Conservation (phyloP, 2,113 vertebrate species). For the Heloderma charlesbogerti region DNA sequence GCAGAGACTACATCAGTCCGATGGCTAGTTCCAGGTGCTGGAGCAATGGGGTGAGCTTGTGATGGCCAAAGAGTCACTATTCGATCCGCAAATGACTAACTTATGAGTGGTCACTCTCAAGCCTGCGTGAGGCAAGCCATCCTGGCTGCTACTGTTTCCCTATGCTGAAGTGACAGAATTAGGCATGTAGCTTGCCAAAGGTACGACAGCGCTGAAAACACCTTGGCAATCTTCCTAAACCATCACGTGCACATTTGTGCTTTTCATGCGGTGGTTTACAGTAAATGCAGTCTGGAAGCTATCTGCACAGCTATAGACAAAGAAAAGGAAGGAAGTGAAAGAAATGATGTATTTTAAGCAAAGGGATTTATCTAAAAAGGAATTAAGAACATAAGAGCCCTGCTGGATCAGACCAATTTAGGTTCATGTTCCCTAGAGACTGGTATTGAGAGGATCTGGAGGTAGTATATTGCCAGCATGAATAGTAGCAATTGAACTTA, state of each 20-base stretch:
- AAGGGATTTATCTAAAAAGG: not conserved
- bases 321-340: not conserved
- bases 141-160: not conserved
- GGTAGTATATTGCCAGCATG: too few relatives aligned
- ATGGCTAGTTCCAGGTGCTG: not conserved
- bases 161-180: not conserved
- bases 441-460: too few relatives aligned
- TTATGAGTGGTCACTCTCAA: not conserved
- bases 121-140: not conserved
- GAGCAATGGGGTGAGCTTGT: not conserved
- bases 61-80: not conserved
- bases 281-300: not conserved
- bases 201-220: not conserved
- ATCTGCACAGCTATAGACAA: not conserved
- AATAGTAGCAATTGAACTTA: too few relatives aligned
- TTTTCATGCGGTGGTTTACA: not conserved
- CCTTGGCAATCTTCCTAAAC: not conserved
- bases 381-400: not conserved
- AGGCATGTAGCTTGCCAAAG: not conserved
- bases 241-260: not conserved
- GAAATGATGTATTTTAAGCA: not conserved
- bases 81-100: not conserved
- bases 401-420: too few relatives aligned
- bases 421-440: too few relatives aligned
- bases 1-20: not conserved